A percentile compares a stretch with the other conserved stretches of the same genome.
These are phyloP conservation scores for Drosophila pectinifera DNA, from an alignment of 1,140 invertebrate genomes.

Conservation along the genomic window DNA sequence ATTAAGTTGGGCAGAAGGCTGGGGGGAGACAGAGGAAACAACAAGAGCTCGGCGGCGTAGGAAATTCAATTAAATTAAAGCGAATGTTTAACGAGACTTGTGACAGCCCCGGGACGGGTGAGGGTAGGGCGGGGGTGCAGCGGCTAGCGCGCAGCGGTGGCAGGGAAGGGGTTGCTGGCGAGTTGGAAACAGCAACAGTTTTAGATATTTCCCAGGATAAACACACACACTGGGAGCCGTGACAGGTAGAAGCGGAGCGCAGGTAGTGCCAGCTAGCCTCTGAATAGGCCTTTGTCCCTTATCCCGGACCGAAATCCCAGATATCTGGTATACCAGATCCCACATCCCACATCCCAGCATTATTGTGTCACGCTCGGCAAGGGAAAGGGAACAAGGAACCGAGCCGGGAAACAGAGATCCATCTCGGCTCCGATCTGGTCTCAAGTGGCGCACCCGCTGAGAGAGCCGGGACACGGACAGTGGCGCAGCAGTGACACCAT, in stretches of 20 bases:
- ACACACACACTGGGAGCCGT: constrained; percentile 11
- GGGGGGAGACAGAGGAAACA: not conserved
- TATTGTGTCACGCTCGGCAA: constrained; percentile 34
- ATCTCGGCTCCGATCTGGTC: constrained; percentile 20
- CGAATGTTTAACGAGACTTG: constrained; percentile 67
- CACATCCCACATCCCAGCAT: constrained; percentile 14
- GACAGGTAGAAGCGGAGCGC: constrained; percentile 33
- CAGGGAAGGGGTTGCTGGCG: not conserved
- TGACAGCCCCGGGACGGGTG: constrained; percentile 33
- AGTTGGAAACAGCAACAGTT: constrained; percentile 21
- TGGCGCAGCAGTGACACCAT: constrained; percentile 9
- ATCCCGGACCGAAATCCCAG: not conserved
- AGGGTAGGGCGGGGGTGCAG: too few relatives aligned
- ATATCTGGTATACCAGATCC: too few relatives aligned
- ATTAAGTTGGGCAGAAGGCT: constrained; percentile 51
- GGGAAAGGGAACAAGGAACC: not conserved
- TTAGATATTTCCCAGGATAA: constrained; percentile 54
- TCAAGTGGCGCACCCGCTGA: constrained; percentile 48
- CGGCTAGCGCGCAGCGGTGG: not conserved
- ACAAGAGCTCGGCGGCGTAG: constrained; percentile 40
- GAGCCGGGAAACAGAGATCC: constrained; percentile 19
- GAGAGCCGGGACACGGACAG: constrained; percentile 9
- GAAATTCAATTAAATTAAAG: constrained; percentile 67
- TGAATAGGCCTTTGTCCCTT: constrained; percentile 8
- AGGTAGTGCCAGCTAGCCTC: constrained; percentile 13